phyloP scores from a whole-genome alignment of 2,797 vertebrate species.

The Steatocranus sp. region DNA sequence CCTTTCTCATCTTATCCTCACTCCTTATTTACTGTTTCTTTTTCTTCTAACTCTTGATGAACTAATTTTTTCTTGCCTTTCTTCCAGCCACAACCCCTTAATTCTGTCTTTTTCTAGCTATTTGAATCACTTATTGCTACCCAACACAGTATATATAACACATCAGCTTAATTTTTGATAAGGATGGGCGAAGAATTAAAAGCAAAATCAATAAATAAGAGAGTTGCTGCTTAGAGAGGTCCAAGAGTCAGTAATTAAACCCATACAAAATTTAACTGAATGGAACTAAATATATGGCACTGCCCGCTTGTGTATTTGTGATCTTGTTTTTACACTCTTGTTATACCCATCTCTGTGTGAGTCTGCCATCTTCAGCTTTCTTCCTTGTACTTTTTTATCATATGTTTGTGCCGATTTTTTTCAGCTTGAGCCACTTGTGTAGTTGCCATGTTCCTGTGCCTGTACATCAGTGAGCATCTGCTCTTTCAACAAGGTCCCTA shows the following conservation, averaged over 20 bases:
- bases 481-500: slow-evolving; percentile 75
- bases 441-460: slow-evolving; percentile 71
- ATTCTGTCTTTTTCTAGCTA: background rate
- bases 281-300: background rate
- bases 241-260: background rate
- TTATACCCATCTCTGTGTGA: slow-evolving; percentile 32
- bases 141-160: background rate
- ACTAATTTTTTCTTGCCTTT: slow-evolving; percentile 1
- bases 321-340: background rate
- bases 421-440: slow-evolving; percentile 68
- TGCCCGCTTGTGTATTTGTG: slow-evolving; percentile 25
- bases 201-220: background rate
- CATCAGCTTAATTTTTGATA: background rate
- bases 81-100: background rate
- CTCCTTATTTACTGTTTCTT: background rate
- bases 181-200: background rate
- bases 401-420: slow-evolving; percentile 60
- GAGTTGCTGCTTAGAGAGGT: background rate
- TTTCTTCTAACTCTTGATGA: background rate
- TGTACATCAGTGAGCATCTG: slow-evolving; percentile 77
- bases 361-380: slow-evolving; percentile 39
- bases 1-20: slow-evolving; percentile 30
- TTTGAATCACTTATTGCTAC: background rate
- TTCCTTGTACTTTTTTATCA: slow-evolving; percentile 54
- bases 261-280: background rate